These are phyloP conservation scores for Gryllus bimaculatus DNA, from an alignment of 1,140 invertebrate genomes.

Conservation along the genomic window DNA sequence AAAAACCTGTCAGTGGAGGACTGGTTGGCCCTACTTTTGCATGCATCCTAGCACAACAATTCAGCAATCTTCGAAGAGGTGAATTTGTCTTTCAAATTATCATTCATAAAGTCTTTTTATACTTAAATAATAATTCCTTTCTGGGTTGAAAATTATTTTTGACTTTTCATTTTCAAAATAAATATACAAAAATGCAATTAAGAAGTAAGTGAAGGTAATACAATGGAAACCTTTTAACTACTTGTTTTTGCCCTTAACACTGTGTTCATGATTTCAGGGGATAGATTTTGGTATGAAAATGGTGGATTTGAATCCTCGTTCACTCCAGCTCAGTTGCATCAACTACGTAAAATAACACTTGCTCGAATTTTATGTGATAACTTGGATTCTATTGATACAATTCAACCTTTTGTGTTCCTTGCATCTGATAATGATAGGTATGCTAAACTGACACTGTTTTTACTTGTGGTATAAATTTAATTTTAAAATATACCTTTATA, in stretches of 20 bases:
- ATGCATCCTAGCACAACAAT: slow-evolving; percentile 78
- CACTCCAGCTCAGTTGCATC: slow-evolving; percentile 70
- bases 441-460: not conserved
- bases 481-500: not conserved
- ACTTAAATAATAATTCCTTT: no score
- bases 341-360: slow-evolving; percentile 66
- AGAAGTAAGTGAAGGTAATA: no score
- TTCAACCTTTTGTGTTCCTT: slow-evolving; percentile 69
- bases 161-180: no score
- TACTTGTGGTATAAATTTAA: not conserved
- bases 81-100: not conserved
- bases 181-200: no score
- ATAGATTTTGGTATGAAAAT: slow-evolving; percentile 63
- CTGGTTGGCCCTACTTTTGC: slow-evolving; percentile 91
- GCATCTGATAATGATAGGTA: slow-evolving; percentile 42
- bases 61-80: slow-evolving; percentile 18
- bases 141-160: no score
- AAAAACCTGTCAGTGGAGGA: slow-evolving; percentile 73
- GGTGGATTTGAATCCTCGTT: slow-evolving; percentile 61
- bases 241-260: not conserved
- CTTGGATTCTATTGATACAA: slow-evolving; percentile 56
- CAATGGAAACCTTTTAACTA: not conserved
- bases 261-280: slow-evolving; percentile 22
- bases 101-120: no score
- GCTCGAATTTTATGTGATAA: slow-evolving; percentile 81